phyloP scores from a whole-genome alignment of 2,888 invertebrate species.

The Gortyna flavago region DNA sequence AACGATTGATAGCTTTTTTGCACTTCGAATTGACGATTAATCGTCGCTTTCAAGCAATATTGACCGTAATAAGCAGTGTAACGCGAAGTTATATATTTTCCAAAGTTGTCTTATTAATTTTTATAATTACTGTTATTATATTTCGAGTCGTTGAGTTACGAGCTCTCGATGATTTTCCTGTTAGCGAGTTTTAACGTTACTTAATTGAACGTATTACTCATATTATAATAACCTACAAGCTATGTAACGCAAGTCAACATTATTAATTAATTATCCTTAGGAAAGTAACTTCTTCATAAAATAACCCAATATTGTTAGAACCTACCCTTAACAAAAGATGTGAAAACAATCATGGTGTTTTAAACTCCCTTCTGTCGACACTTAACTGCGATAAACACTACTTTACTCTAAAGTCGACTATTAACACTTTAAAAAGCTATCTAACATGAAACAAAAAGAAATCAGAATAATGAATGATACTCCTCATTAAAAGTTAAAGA shows the following conservation, averaged over 20 bases:
- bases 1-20: constrained; percentile 61
- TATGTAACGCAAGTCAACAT: constrained; percentile 6
- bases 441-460: constrained; percentile 33
- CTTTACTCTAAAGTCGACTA: constrained; percentile 51
- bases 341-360: constrained; percentile 61
- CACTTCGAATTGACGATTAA: constrained; percentile 46
- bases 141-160: constrained; percentile 48
- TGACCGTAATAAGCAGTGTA: constrained; percentile 37
- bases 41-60: constrained; percentile 38
- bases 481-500: constrained; percentile 25
- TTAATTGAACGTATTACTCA: constrained; percentile 27
- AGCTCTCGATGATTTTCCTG: constrained; percentile 36
- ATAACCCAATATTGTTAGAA: background rate
- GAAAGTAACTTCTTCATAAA: background rate
- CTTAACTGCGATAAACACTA: constrained; percentile 57
- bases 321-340: constrained; percentile 60
- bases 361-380: constrained; percentile 62
- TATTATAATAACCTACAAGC: constrained; percentile 6
- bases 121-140: constrained; percentile 56
- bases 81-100: constrained; percentile 29
- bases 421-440: constrained; percentile 52
- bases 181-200: constrained; percentile 38
- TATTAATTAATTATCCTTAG: background rate
- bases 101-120: constrained; percentile 46
- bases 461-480: constrained; percentile 40